phyloP scores from a whole-genome alignment of 2,113 vertebrate genomes.

The Mandrillus leucophaeus region DNA sequence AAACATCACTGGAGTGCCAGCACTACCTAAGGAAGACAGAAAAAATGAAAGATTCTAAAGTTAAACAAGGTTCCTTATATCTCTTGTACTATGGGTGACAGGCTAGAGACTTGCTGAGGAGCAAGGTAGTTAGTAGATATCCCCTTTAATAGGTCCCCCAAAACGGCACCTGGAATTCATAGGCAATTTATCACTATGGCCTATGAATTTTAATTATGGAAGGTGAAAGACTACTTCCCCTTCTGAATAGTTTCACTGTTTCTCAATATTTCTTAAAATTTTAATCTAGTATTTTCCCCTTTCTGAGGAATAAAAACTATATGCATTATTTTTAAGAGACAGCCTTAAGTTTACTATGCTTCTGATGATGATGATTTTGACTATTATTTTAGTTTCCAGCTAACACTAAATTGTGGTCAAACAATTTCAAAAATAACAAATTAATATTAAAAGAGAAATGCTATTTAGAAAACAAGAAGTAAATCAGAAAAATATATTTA shows the following conservation, averaged over 20 bases:
- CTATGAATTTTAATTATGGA: too few relatives aligned
- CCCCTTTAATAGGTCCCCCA: background rate
- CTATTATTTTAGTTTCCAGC: background rate
- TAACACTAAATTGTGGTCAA: background rate
- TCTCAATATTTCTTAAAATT: background rate
- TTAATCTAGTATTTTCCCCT: background rate
- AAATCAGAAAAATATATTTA: constrained; percentile 7
- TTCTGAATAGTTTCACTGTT: background rate
- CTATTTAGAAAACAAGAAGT: background rate
- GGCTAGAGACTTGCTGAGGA: background rate
- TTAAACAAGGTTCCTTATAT: background rate
- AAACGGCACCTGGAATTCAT: background rate
- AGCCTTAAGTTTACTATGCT: background rate
- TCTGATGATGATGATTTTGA: background rate
- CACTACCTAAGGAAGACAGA: constrained; percentile 89
- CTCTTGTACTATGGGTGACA: accelerated
- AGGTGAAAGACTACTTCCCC: background rate
- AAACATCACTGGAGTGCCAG: constrained; percentile 94
- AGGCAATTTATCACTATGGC: background rate
- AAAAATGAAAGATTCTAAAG: background rate
- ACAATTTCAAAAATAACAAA: background rate
- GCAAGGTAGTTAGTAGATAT: background rate
- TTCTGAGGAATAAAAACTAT: background rate
- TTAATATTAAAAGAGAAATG: background rate
- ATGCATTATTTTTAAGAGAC: background rate